Conservation (phyloP, 2,888 invertebrate genomes). For the Perizoma flavofasciatum region DNA sequence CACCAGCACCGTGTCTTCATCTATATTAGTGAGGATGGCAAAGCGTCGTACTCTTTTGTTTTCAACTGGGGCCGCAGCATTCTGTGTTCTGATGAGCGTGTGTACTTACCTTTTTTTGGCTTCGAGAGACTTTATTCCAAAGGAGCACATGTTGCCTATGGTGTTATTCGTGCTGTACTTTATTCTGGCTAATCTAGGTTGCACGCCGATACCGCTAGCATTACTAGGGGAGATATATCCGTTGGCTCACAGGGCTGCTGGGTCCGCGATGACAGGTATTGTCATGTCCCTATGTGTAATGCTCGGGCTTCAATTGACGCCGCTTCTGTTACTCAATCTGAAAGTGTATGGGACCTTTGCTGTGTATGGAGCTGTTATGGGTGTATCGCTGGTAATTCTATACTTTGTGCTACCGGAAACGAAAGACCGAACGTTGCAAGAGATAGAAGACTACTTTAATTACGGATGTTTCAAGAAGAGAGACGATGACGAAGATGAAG, state of each 20-base stretch:
- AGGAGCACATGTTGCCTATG: conserved; percentile 44
- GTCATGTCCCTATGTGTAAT: conserved; percentile 46
- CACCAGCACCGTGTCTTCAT: conserved; percentile 47
- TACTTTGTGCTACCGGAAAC: conserved; percentile 84
- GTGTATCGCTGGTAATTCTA: conserved; percentile 19
- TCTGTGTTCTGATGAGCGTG: conserved; percentile 43
- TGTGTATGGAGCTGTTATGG: conserved; percentile 49
- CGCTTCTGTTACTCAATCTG: conserved; percentile 44
- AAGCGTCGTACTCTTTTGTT: conserved; percentile 53
- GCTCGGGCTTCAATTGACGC: conserved; percentile 48
- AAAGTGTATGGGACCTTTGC: conserved; percentile 63
- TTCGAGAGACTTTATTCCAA: conserved; percentile 42
- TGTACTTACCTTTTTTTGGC: conserved; percentile 46
- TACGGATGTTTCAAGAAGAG: conserved; percentile 20
- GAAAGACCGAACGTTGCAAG: conserved; percentile 84
- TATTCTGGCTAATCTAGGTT: conserved; percentile 53
- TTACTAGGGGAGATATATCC: conserved; percentile 57
- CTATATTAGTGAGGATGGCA: conserved; percentile 49
- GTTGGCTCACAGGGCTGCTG: conserved; percentile 50
- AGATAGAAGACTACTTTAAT: conserved; percentile 83
- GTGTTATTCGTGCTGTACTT: conserved; percentile 50
- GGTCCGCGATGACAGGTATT: conserved; percentile 48
- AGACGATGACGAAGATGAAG: conserved; percentile 18
- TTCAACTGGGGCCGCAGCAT: conserved; percentile 47
- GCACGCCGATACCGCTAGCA: conserved; percentile 55